phyloP scores from a whole-genome alignment of 2,797 vertebrate genomes.

The Cynodonichthys magdalenae region DNA sequence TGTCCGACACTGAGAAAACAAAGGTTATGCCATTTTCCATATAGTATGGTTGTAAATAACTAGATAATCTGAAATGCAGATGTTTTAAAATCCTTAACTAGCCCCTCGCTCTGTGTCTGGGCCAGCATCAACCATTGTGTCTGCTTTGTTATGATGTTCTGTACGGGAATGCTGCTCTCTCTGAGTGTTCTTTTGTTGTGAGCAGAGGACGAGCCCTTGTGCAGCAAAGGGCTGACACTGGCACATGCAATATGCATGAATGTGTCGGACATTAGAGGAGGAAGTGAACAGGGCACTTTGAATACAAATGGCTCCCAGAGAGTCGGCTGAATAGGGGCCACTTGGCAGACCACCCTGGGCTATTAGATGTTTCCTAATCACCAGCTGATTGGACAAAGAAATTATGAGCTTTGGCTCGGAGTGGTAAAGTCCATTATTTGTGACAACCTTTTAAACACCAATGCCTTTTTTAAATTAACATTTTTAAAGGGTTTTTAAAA shows the following conservation, averaged over 20 bases:
- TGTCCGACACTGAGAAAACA: too few species aligned
- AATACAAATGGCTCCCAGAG: slow-evolving; percentile 60
- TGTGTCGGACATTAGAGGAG: slow-evolving; percentile 42
- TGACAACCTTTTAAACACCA: too few species aligned
- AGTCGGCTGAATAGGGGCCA: slow-evolving; percentile 24
- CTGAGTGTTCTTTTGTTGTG: slow-evolving; percentile 47
- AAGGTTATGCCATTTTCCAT: too few species aligned
- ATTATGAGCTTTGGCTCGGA: slow-evolving; percentile 12
- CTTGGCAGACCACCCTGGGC: slow-evolving; percentile 46
- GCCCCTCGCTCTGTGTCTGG: slow-evolving; percentile 11
- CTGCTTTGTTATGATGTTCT: slow-evolving; percentile 24
- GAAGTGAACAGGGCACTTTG: slow-evolving; percentile 37
- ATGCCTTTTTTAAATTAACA: too few species aligned
- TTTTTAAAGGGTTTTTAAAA: too few species aligned
- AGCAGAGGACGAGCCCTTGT: slow-evolving; percentile 24
- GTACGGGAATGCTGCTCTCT: slow-evolving; percentile 29
- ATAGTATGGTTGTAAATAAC: too few species aligned
- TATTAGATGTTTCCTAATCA: slow-evolving; percentile 31
- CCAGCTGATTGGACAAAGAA: slow-evolving; percentile 37
- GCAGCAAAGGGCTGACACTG: slow-evolving; percentile 38
- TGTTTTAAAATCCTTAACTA: slow-evolving; percentile 25
- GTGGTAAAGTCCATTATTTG: not conserved
- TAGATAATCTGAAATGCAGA: slow-evolving; percentile 15
- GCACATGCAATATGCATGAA: slow-evolving; percentile 71
- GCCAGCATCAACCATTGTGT: slow-evolving; percentile 15